These are phyloP conservation scores for Theristicus caerulescens DNA, from an alignment of 2,113 vertebrate genomes.

Conservation along the genomic window DNA sequence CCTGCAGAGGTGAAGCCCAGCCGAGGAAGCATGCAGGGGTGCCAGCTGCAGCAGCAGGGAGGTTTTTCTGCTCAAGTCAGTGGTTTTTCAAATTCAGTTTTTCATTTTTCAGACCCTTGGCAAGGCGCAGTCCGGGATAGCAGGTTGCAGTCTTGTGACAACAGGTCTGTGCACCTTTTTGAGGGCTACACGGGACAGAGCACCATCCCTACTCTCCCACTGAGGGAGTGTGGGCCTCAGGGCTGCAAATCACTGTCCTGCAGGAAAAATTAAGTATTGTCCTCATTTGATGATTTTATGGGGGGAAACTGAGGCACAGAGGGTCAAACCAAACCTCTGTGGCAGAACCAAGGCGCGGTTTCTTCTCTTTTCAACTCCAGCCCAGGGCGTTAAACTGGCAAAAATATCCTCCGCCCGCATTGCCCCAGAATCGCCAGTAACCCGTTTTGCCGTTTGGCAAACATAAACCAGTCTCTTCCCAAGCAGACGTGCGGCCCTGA, in stretches of 20 bases:
- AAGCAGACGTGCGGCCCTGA: background rate
- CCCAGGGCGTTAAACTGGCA: background rate
- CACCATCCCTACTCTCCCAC: background rate
- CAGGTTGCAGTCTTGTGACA: background rate
- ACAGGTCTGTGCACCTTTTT: background rate
- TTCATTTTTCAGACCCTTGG: background rate
- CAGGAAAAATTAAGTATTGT: background rate
- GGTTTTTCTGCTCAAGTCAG: background rate
- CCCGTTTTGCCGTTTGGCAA: background rate
- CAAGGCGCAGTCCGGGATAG: accelerated
- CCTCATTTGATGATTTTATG: background rate
- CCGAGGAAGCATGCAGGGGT: background rate
- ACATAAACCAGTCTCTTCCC: background rate
- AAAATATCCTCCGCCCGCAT: background rate
- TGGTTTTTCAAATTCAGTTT: background rate
- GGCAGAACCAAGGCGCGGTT: background rate
- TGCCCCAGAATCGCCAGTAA: background rate
- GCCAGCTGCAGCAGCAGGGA: background rate
- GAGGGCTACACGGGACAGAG: background rate
- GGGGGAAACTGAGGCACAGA: background rate
- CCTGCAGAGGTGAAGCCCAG: background rate
- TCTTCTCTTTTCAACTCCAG: background rate
- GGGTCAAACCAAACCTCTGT: background rate
- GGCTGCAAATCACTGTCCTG: background rate
- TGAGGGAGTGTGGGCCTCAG: accelerated